Evolutionary conservation across 1,140 invertebrate species (phyloP).

Genomic region (Calosoma granatense): DNA sequence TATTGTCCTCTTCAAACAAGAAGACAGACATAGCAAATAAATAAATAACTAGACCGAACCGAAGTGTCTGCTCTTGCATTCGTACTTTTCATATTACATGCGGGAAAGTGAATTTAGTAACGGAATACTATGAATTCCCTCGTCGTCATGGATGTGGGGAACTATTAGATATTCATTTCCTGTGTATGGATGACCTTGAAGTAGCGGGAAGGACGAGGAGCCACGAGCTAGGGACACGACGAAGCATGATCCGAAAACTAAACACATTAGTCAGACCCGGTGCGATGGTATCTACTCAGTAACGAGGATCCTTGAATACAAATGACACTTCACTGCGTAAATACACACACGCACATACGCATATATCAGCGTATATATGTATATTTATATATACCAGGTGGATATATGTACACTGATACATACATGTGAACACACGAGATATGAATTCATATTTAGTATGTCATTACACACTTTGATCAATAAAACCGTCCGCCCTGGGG

Average conservation of each 20-base stretch:
- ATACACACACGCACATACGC: neutral
- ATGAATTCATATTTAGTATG: neutral
- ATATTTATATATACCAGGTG: neutral
- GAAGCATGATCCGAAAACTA: neutral
- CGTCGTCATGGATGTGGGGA: no score
- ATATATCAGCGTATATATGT: neutral
- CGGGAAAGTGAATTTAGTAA: no score
- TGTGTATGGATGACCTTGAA: neutral
- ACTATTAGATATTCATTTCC: no score
- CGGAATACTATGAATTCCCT: no score
- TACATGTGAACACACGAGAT: neutral
- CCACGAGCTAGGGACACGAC: neutral
- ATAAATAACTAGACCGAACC: no score
- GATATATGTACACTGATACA: neutral
- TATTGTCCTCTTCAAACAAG: no score
- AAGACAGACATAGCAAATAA: no score
- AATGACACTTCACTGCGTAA: neutral
- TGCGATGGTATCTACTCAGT: neutral
- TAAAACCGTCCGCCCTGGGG: neutral
- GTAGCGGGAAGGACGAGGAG: neutral
- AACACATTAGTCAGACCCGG: neutral
- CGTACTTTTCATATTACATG: no score
- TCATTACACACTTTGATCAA: neutral
- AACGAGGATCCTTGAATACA: neutral
- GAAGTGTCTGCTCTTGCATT: no score